Base-by-base conservation (phyloP, 2,113 vertebrate genomes). In the Orthonyx spaldingii region DNA sequence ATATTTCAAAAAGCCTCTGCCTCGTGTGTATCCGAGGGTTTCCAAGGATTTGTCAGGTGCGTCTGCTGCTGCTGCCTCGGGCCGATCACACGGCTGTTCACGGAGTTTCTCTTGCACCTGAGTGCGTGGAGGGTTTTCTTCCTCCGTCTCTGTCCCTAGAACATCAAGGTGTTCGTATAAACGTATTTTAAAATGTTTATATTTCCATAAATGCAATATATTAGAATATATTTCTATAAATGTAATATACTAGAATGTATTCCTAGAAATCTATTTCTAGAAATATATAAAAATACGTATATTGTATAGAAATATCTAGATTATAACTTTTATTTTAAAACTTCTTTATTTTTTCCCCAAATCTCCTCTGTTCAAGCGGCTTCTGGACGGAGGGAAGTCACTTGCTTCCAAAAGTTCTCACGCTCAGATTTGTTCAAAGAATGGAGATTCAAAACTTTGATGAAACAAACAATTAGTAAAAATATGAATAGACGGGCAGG, bases 11-110 rank as follows among this genome's bases (percentile, higher is more conserved):
- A 90, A 95, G 91, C 90, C 47, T 39, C 47, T 77, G 93, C 68
- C 83, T 47, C 22, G 39, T 35, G 90, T 44, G 78, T 88, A 49
- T 30, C 10, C 39, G 15, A 72, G 74, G 7, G 76, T 30, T 96
- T 96, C 95, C 91, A 95, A 88, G 85, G 13, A 69, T 80, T 90
- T 85, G 84, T 90, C 95, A 96, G 96, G 95, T 96, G 95, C 56
- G 63, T n/a, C n/a, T n/a, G 16, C 50, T 11, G 76, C 81, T 50
- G 87, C 28, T 60, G 60, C 28, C 74, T 37, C 63, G 41, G 66
- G 22, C 7, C 18, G 24, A 6, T 8, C 18, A 1, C 57, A 3
- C 2, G 11, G 65, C 35, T 61, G 3, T 8, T 8, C 60, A 5
- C 5, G 2, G 33, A 20, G 52, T 65, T 47, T 32, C 23, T 78